Conservation (phyloP, 2,888 invertebrate genomes). For the Chaitophorus viminalis region DNA sequence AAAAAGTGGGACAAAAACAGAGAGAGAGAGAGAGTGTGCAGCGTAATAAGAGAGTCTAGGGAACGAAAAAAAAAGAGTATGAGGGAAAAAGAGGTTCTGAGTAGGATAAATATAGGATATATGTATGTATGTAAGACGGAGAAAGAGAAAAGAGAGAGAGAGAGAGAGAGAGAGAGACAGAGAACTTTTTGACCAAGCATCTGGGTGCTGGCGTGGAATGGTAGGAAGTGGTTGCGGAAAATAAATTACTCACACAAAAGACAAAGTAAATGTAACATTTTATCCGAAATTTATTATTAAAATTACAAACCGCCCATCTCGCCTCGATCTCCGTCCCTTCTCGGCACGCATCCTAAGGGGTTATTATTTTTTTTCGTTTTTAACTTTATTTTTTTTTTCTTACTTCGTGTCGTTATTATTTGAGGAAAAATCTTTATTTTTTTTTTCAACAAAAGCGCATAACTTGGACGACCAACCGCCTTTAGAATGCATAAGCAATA, state of each 20-base stretch:
- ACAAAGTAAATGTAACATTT: constrained; percentile 51
- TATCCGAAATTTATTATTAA: constrained; percentile 55
- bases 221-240: not conserved
- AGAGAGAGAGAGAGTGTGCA: no score
- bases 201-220: not conserved
- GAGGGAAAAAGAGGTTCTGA: no score
- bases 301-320: constrained; percentile 23
- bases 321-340: not conserved
- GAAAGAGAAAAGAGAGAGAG: not conserved
- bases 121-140: not conserved
- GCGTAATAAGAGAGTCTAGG: no score
- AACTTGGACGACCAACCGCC: constrained; percentile 4
- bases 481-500: constrained; percentile 43
- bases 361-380: constrained; percentile 26
- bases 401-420: constrained; percentile 18
- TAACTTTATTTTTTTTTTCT: constrained; percentile 8
- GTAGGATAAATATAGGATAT: no score
- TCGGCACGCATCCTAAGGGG: constrained; percentile 4
- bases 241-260: constrained; percentile 39
- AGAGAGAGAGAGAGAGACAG: not conserved
- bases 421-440: constrained; percentile 1
- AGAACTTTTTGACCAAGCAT: not conserved
- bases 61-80: no score
- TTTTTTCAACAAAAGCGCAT: not conserved
- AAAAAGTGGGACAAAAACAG: no score